Base-by-base conservation (phyloP, 2,113 vertebrate species). In the Leucoraja erinaceus region DNA sequence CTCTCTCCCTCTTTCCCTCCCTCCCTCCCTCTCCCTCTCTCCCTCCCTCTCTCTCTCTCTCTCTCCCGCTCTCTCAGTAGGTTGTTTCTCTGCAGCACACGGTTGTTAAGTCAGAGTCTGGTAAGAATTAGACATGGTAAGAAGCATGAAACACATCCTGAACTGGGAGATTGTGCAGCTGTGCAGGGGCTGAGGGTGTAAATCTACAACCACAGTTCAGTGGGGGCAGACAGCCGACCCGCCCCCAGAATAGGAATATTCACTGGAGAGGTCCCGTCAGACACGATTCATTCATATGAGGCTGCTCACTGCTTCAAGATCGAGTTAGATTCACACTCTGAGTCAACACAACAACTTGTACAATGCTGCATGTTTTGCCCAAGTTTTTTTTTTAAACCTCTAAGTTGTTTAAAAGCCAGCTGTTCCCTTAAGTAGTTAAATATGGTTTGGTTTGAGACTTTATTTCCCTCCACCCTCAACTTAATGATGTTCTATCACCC, bases 81-180 rank as follows among this genome's bases (percentile, higher is more conserved):
- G 8, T 91, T 72, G 63, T 72, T 28, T 74, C n/a, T 70, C 38
- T 74, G 90, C 47, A 91, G 33, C 90, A 91, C 90, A 91, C 72
- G 90, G 66, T 91, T 91, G 66, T 91, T 70, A 91, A 91, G 90
- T 91, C 9, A 91, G 33, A 68, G 90, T 91, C 90, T 91, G 90
- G 66, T 91, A 91, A 91, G 90, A 70, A 91, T 91, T 91, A 91
- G 90, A 38, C 90, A 91, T 72, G 90, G 90, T 72, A 54, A 74
- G 70, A 74, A 72, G 66, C 90, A 74, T 91, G 90, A 91, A 90
- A 91, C 90, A 90, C 88, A 91, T 91, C 90, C 90, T 91, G 90
- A 47, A 72, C 68, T 47, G 33, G 66, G 66, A 91, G 68, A 72
- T 54, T 91, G 33, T 91, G 68, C 90, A 91, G 90, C 90, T 91